A percentile compares a stretch with the other conserved stretches of the same genome.
These are phyloP conservation scores for Peromyscus attwateri DNA, from an alignment of 2,797 vertebrate species.

Conservation along the genomic window DNA sequence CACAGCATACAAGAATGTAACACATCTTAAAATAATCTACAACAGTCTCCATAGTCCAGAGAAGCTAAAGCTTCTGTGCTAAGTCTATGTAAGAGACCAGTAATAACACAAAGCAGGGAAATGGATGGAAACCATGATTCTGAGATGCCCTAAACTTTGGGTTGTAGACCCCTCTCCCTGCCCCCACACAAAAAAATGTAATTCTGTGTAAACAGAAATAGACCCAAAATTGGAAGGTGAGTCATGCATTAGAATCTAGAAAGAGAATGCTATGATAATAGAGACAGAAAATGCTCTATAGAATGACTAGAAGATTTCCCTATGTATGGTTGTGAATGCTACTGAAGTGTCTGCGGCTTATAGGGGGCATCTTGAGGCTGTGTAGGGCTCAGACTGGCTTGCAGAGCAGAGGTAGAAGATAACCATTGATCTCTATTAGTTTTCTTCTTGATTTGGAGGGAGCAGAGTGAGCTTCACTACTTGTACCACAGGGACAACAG, in stretches of 20 bases:
- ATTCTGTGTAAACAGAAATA: not conserved
- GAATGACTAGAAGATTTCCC: not conserved
- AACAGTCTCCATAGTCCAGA: not conserved
- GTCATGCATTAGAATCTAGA: not conserved
- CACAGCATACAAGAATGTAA: not conserved
- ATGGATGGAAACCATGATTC: not conserved
- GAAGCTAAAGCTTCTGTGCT: not conserved
- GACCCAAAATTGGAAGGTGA: not conserved
- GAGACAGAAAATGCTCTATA: not conserved
- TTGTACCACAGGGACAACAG: not conserved
- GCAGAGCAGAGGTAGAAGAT: not conserved
- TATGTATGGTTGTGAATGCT: not conserved
- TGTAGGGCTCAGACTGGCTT: not conserved
- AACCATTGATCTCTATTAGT: not conserved
- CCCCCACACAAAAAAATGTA: not conserved
- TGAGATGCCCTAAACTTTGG: not conserved
- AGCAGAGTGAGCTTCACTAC: not conserved
- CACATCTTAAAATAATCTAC: not conserved
- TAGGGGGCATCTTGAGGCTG: not conserved
- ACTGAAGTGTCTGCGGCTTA: not conserved
- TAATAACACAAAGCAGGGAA: not conserved
- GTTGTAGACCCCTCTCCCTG: not conserved
- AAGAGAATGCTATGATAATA: not conserved
- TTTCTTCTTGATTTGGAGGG: slow-evolving; percentile 3
- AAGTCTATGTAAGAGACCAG: not conserved